phyloP scores from a whole-genome alignment of 53 echinoderm and acorn worm genomes.

The Arbacia lixula region DNA sequence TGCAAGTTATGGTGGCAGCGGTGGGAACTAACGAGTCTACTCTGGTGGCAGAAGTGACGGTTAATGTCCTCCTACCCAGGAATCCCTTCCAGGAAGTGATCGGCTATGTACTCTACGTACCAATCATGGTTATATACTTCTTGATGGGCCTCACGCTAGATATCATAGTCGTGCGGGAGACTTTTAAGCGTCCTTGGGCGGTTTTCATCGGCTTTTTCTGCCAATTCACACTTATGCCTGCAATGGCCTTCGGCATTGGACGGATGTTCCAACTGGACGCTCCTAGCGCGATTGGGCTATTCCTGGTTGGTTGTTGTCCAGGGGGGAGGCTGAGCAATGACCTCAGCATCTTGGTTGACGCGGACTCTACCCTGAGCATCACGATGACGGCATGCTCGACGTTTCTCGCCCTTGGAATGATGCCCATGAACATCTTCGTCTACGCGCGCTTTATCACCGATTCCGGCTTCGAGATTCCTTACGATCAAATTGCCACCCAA shows the following conservation, averaged over 20 bases:
- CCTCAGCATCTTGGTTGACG: constrained; percentile 7
- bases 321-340: constrained; percentile 24
- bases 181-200: neutral
- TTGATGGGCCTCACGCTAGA: neutral
- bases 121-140: neutral
- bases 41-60: neutral
- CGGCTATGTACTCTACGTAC: neutral
- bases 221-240: neutral
- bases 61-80: neutral
- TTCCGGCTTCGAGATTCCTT: neutral
- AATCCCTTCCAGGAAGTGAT: neutral
- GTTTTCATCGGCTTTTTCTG: neutral
- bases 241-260: neutral
- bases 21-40: neutral
- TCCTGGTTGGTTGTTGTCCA: constrained; percentile 28
- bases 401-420: constrained; percentile 6
- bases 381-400: constrained; percentile 16
- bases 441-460: neutral
- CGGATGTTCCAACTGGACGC: neutral
- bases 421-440: constrained; percentile 21
- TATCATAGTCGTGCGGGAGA: neutral
- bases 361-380: constrained; percentile 1
- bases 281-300: neutral
- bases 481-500: neutral
- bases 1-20: neutral